A percentile compares a stretch with the other conserved stretches of the same genome.
Conservation (phyloP, 1,140 invertebrate genomes). For the Araneus ventricosus region DNA sequence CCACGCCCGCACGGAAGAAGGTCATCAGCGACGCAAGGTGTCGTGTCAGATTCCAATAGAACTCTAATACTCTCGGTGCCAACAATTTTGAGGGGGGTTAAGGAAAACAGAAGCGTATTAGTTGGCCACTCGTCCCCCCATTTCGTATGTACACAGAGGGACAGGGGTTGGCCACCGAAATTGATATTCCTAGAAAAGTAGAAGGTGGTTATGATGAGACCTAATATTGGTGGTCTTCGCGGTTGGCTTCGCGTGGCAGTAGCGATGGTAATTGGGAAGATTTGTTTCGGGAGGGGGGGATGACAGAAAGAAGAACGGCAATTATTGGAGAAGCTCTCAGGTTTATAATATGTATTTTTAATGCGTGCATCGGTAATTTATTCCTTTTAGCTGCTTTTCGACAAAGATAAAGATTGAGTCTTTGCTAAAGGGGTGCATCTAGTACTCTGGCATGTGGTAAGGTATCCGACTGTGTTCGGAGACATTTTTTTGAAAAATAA, state of each 20-base stretch:
- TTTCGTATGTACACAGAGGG: conserved; percentile 18
- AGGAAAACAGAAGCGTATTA: neutral
- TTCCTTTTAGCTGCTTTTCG: too few relatives aligned
- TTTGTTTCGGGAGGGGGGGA: neutral
- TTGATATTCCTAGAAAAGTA: neutral
- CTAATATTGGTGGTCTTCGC: neutral
- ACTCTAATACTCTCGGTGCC: too few relatives aligned
- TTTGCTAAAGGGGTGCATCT: too few relatives aligned
- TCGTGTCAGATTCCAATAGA: conserved; percentile 22
- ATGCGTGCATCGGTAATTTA: too few relatives aligned
- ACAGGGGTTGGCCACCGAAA: neutral
- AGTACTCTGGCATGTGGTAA: too few relatives aligned
- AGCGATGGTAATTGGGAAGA: neutral
- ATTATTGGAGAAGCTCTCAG: too few relatives aligned
- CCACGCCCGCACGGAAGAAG: conserved; percentile 5
- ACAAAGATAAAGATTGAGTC: too few relatives aligned
- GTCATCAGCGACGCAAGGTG: neutral
- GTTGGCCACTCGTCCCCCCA: neutral
- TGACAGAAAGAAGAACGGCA: too few relatives aligned
- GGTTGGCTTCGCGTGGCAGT: neutral
- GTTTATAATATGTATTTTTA: too few relatives aligned
- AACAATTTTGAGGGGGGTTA: neutral
- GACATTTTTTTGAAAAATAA: too few relatives aligned
- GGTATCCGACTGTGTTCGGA: too few relatives aligned
- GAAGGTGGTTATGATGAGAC: neutral